Base-by-base conservation (phyloP, 2,113 vertebrate genomes). In the Tupaia chinensis region DNA sequence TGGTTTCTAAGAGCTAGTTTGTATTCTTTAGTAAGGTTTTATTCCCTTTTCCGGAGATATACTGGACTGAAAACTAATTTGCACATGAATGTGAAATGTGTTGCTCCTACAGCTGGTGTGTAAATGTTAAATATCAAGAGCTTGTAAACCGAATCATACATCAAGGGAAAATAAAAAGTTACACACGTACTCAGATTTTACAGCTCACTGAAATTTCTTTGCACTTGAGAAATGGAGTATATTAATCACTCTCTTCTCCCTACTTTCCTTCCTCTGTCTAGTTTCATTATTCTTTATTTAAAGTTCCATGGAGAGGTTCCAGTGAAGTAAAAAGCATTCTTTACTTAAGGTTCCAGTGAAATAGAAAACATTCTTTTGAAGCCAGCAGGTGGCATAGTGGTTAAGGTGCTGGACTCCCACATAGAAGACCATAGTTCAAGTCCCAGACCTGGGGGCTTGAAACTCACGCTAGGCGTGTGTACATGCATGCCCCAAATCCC, bases 141-240 rank as follows among this genome's bases (percentile, higher is more conserved):
- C 79, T 23, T n/a, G 76, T 73, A 86, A 85, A 63, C 32, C 54
- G 76, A 87, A 94, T 93, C 92, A 83, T 10, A 70, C 93, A 76
- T 83, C 66, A 63, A 78, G 89, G 93, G 32, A 68, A 94, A 91
- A 96, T 92, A 91, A 97, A 96, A 94, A 87, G 87, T 58, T 83
- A 80, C 25, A n/a, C 44, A 27, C 66, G 5, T 1, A 22, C 84
- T 97, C 92, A 68, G 76, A 72, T 69, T 93, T 97, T 53, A 77
- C 34, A 95, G 54, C 83, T 93, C 70, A 12, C 79, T 68, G 93
- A 22, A 77, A 84, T 77, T 68, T 74, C 96, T 91, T 89, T 68
- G 89, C 92, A 23, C 84, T 97, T 80, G 89, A 94, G 34, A 78
- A 69, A 72, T 4, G 7, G 56, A 44, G 17, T 7, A n/a, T 32